Base-by-base conservation (phyloP, 2,797 vertebrate species). In the Malurus leucopterus region DNA sequence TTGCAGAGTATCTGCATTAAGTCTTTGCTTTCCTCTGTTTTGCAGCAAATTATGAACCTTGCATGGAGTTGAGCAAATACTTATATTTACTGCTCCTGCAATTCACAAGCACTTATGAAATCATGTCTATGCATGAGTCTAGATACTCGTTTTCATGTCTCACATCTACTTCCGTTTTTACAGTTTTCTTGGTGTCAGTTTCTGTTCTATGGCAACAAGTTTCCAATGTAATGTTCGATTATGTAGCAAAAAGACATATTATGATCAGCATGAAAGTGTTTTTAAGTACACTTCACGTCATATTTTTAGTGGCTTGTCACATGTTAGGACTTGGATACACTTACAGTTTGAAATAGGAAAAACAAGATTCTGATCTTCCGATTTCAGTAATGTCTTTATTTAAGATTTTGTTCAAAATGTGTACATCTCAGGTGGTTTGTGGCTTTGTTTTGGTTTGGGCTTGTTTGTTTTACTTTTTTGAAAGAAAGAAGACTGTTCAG, bases 401-500 rank as follows among this genome's bases (percentile, higher is more conserved):
- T 9, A 86, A 24, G 15, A 20, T 70, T 70, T 41, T 15, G 16
- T 83, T 87, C 29, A 75, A 46, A 46, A 40, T 47, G 9, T 6
- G 5, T 30, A 6, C 2, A 10, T 38, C 8, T 16, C 1, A 6
- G 32, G 8, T 40, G 5, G 2, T 1, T 40, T 59, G 9, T 43
- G 46, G 36, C 22, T 38, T 5, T 43, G 8, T 43, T 41, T 50
- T 50, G 13, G 26, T 58, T 59, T 36, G n/a, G 17, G 21, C 9
- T 70, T 4, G 20, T 16, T 41, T 14, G 15, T 22, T 1, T 7
- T 29, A 36, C 36, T 26, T 50, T 54, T 58, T 71, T 22, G 46
- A 5, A 21, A 64, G 11, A 13, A 57, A 20, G 10, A 41, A 34
- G 61, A 24, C 3, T 30, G 16, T 64, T 75, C 30, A 53, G 34